Base-by-base conservation (phyloP, 2,888 invertebrate species). In the Catocala sponsa region DNA sequence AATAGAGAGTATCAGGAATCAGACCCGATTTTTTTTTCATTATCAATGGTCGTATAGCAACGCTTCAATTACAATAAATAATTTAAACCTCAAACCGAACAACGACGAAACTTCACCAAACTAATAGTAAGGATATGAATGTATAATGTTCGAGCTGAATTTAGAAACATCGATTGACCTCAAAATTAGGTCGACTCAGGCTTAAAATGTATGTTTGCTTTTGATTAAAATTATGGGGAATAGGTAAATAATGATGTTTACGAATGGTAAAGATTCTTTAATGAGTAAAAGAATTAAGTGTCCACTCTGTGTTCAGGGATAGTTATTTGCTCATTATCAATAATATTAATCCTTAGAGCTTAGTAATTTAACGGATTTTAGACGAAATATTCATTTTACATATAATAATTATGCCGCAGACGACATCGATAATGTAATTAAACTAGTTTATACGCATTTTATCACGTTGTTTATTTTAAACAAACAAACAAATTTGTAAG, bases 51-150 rank as follows among this genome's bases (percentile, higher is more conserved):
- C 5, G 13, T 33, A 49, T 33, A n/a, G n/a, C 32, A 33, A n/a
- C 10, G 33, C 33, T 49, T 35, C 35, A 12, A 53, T 10, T 9
- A 25, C 11, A 33, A 25, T 53, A 47, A 13, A 63, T 64, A 63
- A 66, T 63, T 66, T 63, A 55, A 44, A 55, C 57, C 57, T 33
- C 48, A 46, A 63, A 47, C 43, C 56, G 61, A 50, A 51, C 57
- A 67, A 58, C 60, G 13, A 63, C 55, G 46, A 50, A 65, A 72
- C 63, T 71, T 70, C 46, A 54, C 55, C 54, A 59, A 68, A 68
- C 71, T 75, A 78, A 68, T 68, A 67, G 49, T 69, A 52, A 67
- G 56, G 61, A 57, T 68, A 76, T 76, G 75, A 75, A 79, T 79
- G 68, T 65, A 65, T 71, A 63, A 79, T 65, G 59, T 7, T 46